Base-by-base conservation (phyloP, 1,140 invertebrate species). In the Scylla paramamosain region DNA sequence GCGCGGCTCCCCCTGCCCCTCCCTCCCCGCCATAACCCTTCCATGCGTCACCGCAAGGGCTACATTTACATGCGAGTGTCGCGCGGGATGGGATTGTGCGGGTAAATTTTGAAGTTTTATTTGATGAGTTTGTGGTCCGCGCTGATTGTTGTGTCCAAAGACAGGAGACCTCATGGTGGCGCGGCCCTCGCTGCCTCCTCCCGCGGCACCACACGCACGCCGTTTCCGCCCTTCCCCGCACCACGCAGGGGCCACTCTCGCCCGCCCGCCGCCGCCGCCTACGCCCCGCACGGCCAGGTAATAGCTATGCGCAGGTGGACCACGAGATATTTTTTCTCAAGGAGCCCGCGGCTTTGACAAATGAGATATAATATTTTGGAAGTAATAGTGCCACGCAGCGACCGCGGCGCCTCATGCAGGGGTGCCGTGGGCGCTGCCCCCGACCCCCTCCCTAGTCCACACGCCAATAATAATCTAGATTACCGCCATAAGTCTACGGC, bases 351-450 rank as follows among this genome's bases (percentile, higher is more conserved):
- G 95, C 95, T 93, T 95, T 95, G 95, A 95, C 91, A 95, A 93
- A 95, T 95, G 83, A 90, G 95, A 93, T 84, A 95, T 93, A 95
- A 95, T 95, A 95, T 95, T 93, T 95, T 93, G 87, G 45, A 45
- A 88, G 91, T 93, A 92, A 91, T 94, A 94, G 93, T 91, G 84
- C 91, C 91, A 93, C 59, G 86, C 90, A 87, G n/a, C 46, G 28
- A 6, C 39, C 59, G 59, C 90, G 67, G n/a, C 31, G 52, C 28
- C 28, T 31, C 29, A 20, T 46, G 87, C 87, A 12, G 46, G n/a
- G 31, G 89, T 10, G 88, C 12, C 6, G 67, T 12, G n/a, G 67
- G 52, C 12, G 52, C 52, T 59, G 10, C 52, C 67, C 25, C 25
- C n/a, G 1, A 7, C 67, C 20, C 67, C 52, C 20, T 20, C 52